Conservation (phyloP, 2,797 vertebrate genomes). For the Carduelis carduelis region DNA sequence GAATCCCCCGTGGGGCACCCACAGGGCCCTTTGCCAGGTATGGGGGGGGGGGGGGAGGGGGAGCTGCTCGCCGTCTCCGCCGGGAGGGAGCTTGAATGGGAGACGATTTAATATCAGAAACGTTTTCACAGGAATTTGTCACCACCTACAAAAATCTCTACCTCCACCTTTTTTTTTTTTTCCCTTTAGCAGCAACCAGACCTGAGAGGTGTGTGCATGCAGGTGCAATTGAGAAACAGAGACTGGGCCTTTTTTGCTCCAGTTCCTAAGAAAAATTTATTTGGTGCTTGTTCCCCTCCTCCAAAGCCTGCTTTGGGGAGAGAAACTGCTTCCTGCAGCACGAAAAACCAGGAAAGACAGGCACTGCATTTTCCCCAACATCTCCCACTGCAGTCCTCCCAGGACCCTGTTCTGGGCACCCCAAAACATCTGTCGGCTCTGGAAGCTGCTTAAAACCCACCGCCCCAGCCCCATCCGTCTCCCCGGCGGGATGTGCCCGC, state of each 20-base stretch:
- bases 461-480: background rate
- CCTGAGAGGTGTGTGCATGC: background rate
- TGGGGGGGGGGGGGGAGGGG: background rate
- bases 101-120: background rate
- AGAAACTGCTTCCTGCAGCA: background rate
- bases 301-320: background rate
- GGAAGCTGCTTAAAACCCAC: background rate
- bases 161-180: background rate
- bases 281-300: background rate
- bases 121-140: conserved; percentile 12
- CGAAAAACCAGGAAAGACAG: background rate
- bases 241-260: background rate
- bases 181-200: background rate
- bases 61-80: accelerated
- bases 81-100: background rate
- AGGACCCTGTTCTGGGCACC: background rate
- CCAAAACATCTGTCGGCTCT: background rate
- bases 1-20: accelerated
- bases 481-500: background rate
- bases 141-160: conserved; percentile 15
- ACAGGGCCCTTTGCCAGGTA: background rate
- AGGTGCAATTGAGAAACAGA: background rate
- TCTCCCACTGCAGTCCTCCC: accelerated
- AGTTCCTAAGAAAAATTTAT: background rate
- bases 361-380: background rate